Percentiles rank a stretch among this genome's conserved stretches.
Evolutionary conservation across 1,140 invertebrate genomes (phyloP).

Genomic region (Magallana gigas): DNA sequence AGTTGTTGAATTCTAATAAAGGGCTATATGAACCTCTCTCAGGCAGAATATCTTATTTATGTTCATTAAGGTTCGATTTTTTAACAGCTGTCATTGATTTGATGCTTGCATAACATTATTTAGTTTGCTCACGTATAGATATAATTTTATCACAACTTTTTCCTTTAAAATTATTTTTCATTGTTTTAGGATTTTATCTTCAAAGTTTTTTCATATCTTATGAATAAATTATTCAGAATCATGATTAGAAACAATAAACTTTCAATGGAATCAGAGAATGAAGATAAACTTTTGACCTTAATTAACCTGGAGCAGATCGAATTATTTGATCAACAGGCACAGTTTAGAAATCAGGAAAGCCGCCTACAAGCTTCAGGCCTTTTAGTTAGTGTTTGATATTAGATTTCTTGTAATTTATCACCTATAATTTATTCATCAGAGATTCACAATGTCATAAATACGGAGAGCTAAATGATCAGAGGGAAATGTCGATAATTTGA

Average conservation of each 20-base stretch:
- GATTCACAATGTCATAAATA: conserved; percentile 19
- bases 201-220: no score
- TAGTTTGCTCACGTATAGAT: no score
- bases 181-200: no score
- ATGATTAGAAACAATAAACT: neutral
- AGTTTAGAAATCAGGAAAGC: neutral
- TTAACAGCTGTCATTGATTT: no score
- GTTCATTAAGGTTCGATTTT: no score
- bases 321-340: neutral
- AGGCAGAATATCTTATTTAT: no score
- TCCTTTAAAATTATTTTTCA: no score
- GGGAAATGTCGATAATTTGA: conserved; percentile 1
- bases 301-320: neutral
- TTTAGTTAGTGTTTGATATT: conserved; percentile 5
- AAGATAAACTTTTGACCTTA: conserved; percentile 17
- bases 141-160: no score
- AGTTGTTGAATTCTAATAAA: no score
- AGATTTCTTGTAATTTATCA: conserved; percentile 25
- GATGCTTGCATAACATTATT: no score
- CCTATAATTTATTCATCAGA: conserved; percentile 22
- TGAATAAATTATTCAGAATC: no score
- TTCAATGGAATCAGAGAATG: neutral
- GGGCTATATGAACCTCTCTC: no score
- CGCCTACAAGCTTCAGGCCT: neutral
- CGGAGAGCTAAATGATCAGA: conserved; percentile 1